Percentiles rank a stretch among this genome's conserved stretches.
phyloP scores from a whole-genome alignment of 2,888 invertebrate genomes.

The Heteromurus nitidus region DNA sequence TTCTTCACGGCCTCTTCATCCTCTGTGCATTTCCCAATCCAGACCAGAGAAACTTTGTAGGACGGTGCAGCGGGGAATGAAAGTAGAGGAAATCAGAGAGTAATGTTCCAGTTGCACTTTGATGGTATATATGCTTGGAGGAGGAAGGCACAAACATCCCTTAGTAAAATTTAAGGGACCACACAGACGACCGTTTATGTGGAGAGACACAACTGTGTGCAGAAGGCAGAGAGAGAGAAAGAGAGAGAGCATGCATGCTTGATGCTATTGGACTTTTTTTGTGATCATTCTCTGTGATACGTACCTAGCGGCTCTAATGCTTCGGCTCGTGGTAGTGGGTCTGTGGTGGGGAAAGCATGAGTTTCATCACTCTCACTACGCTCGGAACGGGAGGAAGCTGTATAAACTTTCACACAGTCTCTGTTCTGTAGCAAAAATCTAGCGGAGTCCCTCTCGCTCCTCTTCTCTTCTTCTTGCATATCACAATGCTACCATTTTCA shows the following conservation, averaged over 20 bases:
- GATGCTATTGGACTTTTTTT: not conserved
- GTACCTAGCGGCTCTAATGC: slow-evolving; percentile 54
- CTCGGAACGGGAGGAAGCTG: no score
- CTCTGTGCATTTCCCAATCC: not conserved
- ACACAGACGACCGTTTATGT: not conserved
- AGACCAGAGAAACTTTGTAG: not conserved
- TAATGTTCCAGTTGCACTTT: slow-evolving; percentile 36
- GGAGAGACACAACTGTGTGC: not conserved
- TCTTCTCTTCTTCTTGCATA: no score
- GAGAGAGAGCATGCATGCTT: not conserved
- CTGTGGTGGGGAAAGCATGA: slow-evolving; percentile 38
- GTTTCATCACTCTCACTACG: slow-evolving; percentile 42
- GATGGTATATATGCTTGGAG: not conserved
- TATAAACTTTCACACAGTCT: slow-evolving; percentile 52
- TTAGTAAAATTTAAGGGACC: slow-evolving; percentile 35
- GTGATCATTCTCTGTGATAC: slow-evolving; percentile 21
- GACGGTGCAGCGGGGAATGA: slow-evolving; percentile 13
- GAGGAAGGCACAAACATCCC: slow-evolving; percentile 2
- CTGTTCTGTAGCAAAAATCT: slow-evolving; percentile 34
- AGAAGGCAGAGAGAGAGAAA: not conserved
- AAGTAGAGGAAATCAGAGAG: slow-evolving; percentile 41
- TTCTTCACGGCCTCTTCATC: slow-evolving; percentile 2
- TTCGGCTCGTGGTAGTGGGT: slow-evolving; percentile 54
- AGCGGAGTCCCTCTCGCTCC: slow-evolving; percentile 25
- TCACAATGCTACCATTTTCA: slow-evolving; percentile 20